Evolutionary conservation across 2,113 vertebrate genomes (phyloP).

Genomic region (Hippocampus guttulatus): DNA sequence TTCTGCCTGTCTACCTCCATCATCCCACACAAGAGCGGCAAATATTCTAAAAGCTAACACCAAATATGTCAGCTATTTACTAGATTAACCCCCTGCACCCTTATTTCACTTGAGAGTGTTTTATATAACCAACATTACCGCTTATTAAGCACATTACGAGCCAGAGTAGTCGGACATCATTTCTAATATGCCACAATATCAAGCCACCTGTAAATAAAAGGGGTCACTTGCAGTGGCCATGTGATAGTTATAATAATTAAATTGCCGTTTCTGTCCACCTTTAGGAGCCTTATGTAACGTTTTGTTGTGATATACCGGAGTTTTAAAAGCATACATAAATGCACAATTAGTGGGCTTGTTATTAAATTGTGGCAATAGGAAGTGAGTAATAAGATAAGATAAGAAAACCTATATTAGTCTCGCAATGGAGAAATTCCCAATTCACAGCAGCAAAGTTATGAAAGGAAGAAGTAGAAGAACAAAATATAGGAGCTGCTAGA

Average conservation of each 20-base stretch:
- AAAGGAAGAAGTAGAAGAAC: too few species aligned
- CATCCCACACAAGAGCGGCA: conserved; percentile 43
- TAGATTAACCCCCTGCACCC: neutral
- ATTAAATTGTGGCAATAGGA: too few species aligned
- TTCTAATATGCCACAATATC: neutral
- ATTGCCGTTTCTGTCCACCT: neutral
- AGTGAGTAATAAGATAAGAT: too few species aligned
- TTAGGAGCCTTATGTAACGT: neutral
- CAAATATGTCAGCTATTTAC: conserved; percentile 24
- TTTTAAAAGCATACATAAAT: neutral
- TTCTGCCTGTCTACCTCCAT: conserved; percentile 41
- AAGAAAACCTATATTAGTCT: too few species aligned
- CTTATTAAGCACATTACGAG: conserved; percentile 3
- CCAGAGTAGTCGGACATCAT: neutral
- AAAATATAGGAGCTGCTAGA: too few species aligned
- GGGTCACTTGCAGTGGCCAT: neutral
- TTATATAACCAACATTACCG: conserved; percentile 7
- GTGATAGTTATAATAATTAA: neutral
- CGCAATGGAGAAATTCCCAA: too few species aligned
- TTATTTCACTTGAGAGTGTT: conserved; percentile 15
- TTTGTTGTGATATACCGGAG: neutral
- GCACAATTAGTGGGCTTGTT: too few species aligned
- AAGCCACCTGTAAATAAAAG: neutral
- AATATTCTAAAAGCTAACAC: conserved; percentile 27
- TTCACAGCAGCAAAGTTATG: too few species aligned